Evolutionary conservation across 2,797 vertebrate species (phyloP).

Genomic region (Gouania willdenowi): DNA sequence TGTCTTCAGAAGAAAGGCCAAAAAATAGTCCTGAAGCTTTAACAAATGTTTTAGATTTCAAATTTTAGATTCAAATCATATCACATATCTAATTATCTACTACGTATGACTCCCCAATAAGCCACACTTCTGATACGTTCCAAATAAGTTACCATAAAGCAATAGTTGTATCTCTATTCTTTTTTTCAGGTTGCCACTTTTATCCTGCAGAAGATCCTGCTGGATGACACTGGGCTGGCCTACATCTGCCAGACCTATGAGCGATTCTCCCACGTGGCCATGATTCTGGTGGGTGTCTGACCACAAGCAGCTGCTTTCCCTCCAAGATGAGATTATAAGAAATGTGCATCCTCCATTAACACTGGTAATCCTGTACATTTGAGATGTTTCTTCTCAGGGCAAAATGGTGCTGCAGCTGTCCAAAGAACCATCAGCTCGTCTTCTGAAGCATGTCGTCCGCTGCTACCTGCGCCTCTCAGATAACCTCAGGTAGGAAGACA

Average conservation of each 20-base stretch:
- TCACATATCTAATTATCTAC: no score
- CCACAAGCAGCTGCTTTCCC: no score
- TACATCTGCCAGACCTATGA: slow-evolving; percentile 98
- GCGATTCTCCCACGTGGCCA: slow-evolving; percentile 96
- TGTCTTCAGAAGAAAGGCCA: no score
- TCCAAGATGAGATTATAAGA: no score
- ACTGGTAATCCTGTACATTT: neutral
- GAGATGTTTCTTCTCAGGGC: no score
- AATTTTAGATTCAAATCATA: no score
- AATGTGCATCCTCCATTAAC: neutral
- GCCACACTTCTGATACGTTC: no score
- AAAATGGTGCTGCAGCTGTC: slow-evolving; percentile 98
- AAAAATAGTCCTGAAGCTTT: no score
- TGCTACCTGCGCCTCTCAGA: slow-evolving; percentile 97
- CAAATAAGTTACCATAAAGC: no score
- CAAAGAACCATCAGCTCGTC: slow-evolving; percentile 93
- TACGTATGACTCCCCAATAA: no score
- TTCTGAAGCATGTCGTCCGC: slow-evolving; percentile 94
- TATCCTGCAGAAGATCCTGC: slow-evolving; percentile 95
- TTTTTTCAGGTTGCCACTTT: slow-evolving; percentile 90
- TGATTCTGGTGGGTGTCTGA: slow-evolving; percentile 88
- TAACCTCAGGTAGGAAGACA: slow-evolving; percentile 91
- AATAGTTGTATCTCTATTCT: no score
- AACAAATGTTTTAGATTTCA: no score
- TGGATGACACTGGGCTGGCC: slow-evolving; percentile 96